A percentile compares a stretch with the other conserved stretches of the same genome.
Conservation (phyloP, 2,888 invertebrate species). For the Drosophila cracens region DNA sequence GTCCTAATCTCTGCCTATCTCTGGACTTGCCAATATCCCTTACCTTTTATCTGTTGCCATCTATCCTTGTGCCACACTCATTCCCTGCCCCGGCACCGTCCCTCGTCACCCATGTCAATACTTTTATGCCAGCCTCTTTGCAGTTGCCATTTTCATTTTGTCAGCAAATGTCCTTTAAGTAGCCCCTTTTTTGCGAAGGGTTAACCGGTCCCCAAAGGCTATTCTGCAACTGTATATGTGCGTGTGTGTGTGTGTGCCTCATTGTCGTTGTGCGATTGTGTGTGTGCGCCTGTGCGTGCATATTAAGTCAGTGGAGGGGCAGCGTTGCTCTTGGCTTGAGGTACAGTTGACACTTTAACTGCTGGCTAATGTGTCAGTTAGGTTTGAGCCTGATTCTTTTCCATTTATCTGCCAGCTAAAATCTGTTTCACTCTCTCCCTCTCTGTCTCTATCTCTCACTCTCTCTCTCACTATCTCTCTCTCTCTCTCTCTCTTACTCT, state of each 20-base stretch:
- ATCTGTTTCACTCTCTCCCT: not conserved
- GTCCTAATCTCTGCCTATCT: conserved; percentile 74
- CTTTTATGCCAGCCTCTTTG: conserved; percentile 15
- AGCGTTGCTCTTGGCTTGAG: conserved; percentile 40
- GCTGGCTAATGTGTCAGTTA: conserved; percentile 63
- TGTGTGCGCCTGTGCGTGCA: conserved; percentile 28
- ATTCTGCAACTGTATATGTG: conserved; percentile 16
- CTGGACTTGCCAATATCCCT: conserved; percentile 67
- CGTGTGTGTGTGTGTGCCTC: conserved; percentile 15
- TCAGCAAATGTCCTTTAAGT: conserved; percentile 79
- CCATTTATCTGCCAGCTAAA: conserved; percentile 9
- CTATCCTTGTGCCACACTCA: conserved; percentile 10
- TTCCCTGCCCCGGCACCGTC: not conserved
- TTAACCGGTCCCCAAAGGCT: conserved; percentile 70
- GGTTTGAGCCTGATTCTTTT: conserved; percentile 40
- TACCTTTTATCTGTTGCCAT: conserved; percentile 59
- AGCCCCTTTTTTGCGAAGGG: conserved; percentile 69
- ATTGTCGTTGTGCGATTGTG: not conserved
- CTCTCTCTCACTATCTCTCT: not conserved
- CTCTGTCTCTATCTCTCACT: rapidly evolving
- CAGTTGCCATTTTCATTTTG: conserved; percentile 69
- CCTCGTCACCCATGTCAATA: not conserved
- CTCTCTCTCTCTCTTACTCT: not conserved
- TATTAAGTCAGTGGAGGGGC: conserved; percentile 8
- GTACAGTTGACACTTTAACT: conserved; percentile 75